These are phyloP conservation scores for Phenganax stokvisi DNA, from an alignment of 92 coral and sea anemone species.

Conservation along the genomic window DNA sequence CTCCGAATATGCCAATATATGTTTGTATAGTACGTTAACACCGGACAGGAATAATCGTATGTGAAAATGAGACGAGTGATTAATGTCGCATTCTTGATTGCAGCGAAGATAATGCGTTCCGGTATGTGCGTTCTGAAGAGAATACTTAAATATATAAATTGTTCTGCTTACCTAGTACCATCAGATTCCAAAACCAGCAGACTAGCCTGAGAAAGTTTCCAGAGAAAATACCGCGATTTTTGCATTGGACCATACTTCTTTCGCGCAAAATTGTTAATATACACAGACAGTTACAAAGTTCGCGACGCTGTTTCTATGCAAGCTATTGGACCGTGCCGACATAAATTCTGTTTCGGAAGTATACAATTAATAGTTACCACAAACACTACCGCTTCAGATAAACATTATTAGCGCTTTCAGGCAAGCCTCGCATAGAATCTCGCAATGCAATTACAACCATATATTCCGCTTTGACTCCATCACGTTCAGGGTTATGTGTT, in stretches of 20 bases:
- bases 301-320: neutral
- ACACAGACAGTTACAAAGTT: neutral
- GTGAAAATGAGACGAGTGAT: neutral
- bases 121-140: neutral
- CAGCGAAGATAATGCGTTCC: slow-evolving; percentile 2
- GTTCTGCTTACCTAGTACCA: slow-evolving; percentile 3
- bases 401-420: neutral
- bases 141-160: neutral
- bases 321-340: neutral
- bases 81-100: neutral
- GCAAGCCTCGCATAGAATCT: neutral
- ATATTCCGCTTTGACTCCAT: neutral
- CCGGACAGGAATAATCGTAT: neutral
- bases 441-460: neutral
- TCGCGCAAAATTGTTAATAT: neutral
- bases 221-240: neutral
- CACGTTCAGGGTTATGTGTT: neutral
- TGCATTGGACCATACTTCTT: neutral
- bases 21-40: neutral
- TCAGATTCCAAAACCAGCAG: neutral
- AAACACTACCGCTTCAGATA: neutral
- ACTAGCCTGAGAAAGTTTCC: neutral
- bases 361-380: slow-evolving; percentile 8
- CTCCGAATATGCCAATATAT: neutral
- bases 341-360: slow-evolving; percentile 8